Conservation (phyloP, 2,888 invertebrate species). For the Ectemnius cavifrons region DNA sequence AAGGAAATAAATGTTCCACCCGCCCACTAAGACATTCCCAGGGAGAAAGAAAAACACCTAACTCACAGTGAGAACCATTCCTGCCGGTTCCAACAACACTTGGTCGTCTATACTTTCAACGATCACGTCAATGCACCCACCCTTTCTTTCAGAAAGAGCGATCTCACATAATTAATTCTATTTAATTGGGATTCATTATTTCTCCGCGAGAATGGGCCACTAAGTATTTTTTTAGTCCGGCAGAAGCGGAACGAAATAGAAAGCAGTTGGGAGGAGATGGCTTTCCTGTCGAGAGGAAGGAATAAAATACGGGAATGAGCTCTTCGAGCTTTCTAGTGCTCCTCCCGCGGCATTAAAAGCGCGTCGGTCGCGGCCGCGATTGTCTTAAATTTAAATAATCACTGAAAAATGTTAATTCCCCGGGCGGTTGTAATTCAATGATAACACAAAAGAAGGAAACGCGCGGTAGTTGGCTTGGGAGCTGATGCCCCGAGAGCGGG, state of each 20-base stretch:
- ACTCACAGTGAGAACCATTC: too few species aligned
- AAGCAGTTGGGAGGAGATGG: neutral
- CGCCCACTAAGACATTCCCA: too few species aligned
- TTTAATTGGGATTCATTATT: too few species aligned
- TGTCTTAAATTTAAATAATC: conserved; percentile 76
- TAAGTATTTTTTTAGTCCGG: too few species aligned
- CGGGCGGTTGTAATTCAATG: conserved; percentile 68
- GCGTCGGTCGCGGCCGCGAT: conserved; percentile 60
- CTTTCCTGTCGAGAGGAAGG: conserved; percentile 1
- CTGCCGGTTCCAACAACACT: too few species aligned
- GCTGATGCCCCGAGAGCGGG: neutral
- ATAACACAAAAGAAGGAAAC: conserved; percentile 68
- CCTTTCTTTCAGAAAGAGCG: too few species aligned
- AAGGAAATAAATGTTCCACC: conserved; percentile 21
- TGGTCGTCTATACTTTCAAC: too few species aligned
- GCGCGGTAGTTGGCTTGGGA: conserved; percentile 28
- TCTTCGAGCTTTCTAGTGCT: conserved; percentile 9
- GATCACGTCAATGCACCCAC: too few species aligned
- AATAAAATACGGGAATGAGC: conserved; percentile 1
- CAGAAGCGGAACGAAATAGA: neutral
- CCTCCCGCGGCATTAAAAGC: conserved; percentile 48
- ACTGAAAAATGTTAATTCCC: conserved; percentile 73
- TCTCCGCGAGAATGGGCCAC: too few species aligned
- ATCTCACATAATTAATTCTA: too few species aligned
- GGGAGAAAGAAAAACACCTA: neutral